Evolutionary conservation across 2,113 vertebrate genomes (phyloP).

Genomic region (Ranitomeya variabilis): DNA sequence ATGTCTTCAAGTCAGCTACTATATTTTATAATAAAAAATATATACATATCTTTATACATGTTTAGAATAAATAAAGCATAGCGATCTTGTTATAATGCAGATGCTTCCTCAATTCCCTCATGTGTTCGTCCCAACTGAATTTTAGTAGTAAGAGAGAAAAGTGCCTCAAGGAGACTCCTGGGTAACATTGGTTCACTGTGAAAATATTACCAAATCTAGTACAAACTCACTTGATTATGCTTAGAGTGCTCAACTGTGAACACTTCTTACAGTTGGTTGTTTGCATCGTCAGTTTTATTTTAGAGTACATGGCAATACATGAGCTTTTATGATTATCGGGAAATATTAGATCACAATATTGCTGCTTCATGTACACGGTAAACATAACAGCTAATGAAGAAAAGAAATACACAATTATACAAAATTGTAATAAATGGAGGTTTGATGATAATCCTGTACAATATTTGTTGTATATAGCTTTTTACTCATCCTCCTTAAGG

Average conservation of each 20-base stretch:
- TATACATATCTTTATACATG: background rate
- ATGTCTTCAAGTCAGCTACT: too few species aligned
- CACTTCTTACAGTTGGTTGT: background rate
- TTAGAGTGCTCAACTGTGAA: background rate
- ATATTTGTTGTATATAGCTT: too few species aligned
- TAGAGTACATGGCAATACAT: background rate
- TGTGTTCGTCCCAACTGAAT: background rate
- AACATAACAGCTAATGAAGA: too few species aligned
- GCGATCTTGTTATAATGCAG: background rate
- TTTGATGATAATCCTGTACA: too few species aligned
- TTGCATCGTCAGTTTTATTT: background rate
- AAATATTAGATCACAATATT: background rate
- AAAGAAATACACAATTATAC: too few species aligned
- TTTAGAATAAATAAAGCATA: background rate
- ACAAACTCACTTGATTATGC: conserved; percentile 1
- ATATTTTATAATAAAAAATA: background rate
- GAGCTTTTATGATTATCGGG: background rate
- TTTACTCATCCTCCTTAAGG: too few species aligned
- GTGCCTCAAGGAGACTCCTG: conserved; percentile 10
- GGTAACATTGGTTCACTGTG: conserved; percentile 7
- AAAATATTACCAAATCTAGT: background rate
- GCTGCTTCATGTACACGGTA: too few species aligned
- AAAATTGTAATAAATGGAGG: too few species aligned
- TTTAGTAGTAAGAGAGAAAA: conserved; percentile 33
- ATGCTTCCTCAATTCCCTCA: background rate